Conservation (phyloP, 64 coral and sea anemone species). For the Anthopleura sola region DNA sequence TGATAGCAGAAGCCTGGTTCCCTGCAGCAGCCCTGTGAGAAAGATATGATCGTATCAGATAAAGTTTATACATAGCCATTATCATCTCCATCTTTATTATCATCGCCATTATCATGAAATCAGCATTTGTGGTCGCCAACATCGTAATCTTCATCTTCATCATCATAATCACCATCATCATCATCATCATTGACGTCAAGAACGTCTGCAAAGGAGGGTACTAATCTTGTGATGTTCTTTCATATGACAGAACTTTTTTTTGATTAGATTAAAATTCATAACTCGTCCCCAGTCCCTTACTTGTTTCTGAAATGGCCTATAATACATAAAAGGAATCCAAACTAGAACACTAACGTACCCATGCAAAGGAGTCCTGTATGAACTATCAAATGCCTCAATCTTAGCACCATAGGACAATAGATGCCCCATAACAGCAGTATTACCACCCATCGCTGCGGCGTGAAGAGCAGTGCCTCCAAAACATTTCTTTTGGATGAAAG, state of each 20-base stretch:
- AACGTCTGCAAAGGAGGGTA: too few relatives aligned
- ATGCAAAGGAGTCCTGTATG: conserved; percentile 44
- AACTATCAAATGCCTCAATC: conserved; percentile 13
- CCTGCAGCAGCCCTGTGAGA: not conserved
- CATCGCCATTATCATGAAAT: not conserved
- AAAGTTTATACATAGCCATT: not conserved
- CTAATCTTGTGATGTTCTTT: too few relatives aligned
- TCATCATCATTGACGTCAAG: too few relatives aligned
- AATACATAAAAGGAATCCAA: too few relatives aligned
- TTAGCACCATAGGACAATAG: conserved; percentile 25
- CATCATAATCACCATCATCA: not conserved
- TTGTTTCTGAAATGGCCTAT: too few relatives aligned
- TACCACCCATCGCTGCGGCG: not conserved
- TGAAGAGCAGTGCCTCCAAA: conserved; percentile 12
- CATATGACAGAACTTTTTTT: too few relatives aligned
- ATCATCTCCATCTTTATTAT: not conserved
- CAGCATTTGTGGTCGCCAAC: not conserved
- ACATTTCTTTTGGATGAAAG: not conserved
- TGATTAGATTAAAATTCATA: too few relatives aligned
- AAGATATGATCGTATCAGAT: not conserved
- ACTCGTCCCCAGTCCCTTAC: too few relatives aligned
- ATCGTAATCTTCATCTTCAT: not conserved
- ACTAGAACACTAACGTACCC: too few relatives aligned
- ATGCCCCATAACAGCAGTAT: conserved; percentile 12
- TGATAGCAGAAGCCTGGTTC: conserved; percentile 14